A percentile compares a stretch with the other conserved stretches of the same genome.
Conservation (phyloP, 1,140 invertebrate genomes). For the Pollicipes pollicipes region DNA sequence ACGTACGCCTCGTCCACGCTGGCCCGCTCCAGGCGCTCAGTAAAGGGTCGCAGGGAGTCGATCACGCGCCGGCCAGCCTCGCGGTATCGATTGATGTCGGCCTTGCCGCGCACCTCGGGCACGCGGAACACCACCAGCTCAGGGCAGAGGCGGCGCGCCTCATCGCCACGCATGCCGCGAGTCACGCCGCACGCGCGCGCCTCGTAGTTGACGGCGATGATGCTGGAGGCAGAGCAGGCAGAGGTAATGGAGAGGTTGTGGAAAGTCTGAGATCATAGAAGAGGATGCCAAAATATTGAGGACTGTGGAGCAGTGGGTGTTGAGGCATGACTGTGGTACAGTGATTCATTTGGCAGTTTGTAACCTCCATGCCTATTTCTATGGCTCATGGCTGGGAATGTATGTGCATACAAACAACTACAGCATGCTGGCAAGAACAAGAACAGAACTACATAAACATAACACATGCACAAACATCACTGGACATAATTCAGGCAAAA, state of each 20-base stretch:
- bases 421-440: no score
- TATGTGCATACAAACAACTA: no score
- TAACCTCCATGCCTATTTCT: no score
- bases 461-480: no score
- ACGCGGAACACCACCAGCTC: conserved; percentile 67
- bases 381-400: no score
- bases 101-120: conserved; percentile 71
- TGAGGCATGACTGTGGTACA: no score
- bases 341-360: no score
- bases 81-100: conserved; percentile 78
- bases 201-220: conserved; percentile 94
- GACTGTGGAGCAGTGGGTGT: no score
- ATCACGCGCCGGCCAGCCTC: conserved; percentile 82
- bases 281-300: no score
- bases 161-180: conserved; percentile 71
- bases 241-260: neutral
- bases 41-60: conserved; percentile 60
- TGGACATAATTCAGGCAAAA: no score
- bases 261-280: no score
- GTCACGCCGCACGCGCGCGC: conserved; percentile 77
- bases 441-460: no score
- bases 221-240: conserved; percentile 36
- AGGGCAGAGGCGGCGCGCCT: conserved; percentile 74
- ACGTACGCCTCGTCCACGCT: conserved; percentile 94
- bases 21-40: conserved; percentile 60